Percentiles rank a stretch among this genome's conserved stretches.
Conservation (phyloP, 2,113 vertebrate genomes). For the Apodemus speciosus region DNA sequence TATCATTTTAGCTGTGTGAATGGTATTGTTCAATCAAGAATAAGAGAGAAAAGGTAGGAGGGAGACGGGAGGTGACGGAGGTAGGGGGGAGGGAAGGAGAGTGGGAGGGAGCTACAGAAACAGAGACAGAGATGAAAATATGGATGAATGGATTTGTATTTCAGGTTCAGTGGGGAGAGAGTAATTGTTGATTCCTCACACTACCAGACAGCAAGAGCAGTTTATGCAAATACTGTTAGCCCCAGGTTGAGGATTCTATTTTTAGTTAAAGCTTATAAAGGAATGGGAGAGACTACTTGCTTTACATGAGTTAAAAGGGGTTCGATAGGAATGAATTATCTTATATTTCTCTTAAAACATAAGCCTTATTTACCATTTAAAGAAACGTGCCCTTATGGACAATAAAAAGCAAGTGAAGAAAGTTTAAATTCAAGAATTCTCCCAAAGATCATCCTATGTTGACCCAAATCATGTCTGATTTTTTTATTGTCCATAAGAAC, state of each 20-base stretch:
- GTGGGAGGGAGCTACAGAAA: background rate
- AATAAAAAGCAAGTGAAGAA: background rate
- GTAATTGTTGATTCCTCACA: background rate
- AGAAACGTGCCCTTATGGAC: background rate
- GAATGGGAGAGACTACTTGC: background rate
- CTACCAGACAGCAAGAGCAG: background rate
- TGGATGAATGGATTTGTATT: background rate
- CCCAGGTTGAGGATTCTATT: background rate
- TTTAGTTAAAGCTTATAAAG: background rate
- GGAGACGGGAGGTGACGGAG: background rate
- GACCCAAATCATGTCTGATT: background rate
- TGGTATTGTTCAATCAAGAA: background rate
- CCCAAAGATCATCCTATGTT: background rate
- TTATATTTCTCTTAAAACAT: background rate
- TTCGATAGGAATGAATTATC: background rate
- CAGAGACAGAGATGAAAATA: background rate
- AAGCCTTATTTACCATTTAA: background rate
- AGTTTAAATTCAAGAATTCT: constrained; percentile 4
- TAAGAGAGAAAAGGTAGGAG: background rate
- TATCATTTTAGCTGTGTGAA: background rate
- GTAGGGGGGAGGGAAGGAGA: background rate
- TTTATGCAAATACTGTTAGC: background rate
- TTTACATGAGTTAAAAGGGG: background rate
- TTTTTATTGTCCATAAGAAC: too few species aligned
- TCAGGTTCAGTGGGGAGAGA: background rate